Percentiles rank a stretch among this genome's conserved stretches.
phyloP scores from a whole-genome alignment of 2,888 invertebrate genomes.

The Osmoderma eremita region DNA sequence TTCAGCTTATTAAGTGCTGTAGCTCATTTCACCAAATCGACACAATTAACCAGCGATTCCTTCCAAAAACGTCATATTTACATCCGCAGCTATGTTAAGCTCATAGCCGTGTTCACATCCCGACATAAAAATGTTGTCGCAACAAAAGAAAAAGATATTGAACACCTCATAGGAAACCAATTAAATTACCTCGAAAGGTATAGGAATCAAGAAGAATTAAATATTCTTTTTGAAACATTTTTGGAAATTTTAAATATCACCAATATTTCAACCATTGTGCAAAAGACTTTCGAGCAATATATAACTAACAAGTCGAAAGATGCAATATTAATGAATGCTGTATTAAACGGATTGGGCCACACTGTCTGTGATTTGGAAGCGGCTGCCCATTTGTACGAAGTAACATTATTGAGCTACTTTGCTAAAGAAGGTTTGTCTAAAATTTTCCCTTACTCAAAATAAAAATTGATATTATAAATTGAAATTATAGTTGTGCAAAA shows the following conservation, averaged over 20 bases:
- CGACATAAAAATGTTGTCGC: conserved; percentile 66
- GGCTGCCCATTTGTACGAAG: conserved; percentile 67
- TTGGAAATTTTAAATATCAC: conserved; percentile 60
- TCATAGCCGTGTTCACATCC: conserved; percentile 68
- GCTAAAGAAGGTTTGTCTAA: conserved; percentile 63
- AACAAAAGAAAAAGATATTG: conserved; percentile 65
- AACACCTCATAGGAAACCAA: conserved; percentile 64
- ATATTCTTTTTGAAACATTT: conserved; percentile 66
- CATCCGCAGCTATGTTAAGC: conserved; percentile 69
- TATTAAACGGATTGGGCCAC: conserved; percentile 64
- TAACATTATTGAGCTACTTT: conserved; percentile 67
- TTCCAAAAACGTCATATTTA: conserved; percentile 70
- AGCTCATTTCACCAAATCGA: conserved; percentile 67
- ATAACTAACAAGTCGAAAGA: conserved; percentile 64
- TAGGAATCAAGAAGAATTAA: conserved; percentile 63
- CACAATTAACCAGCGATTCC: conserved; percentile 53
- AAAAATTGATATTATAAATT: no score
- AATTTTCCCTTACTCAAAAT: conserved; percentile 5
- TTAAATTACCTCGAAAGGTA: conserved; percentile 68
- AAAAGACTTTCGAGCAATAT: conserved; percentile 63
- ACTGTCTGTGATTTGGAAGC: conserved; percentile 64
- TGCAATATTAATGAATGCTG: conserved; percentile 64
- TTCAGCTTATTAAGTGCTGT: conserved; percentile 70
- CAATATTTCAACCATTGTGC: conserved; percentile 54
- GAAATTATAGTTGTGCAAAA: conserved; percentile 33